A percentile compares a stretch with the other conserved stretches of the same genome.
Conservation (phyloP, 2,113 vertebrate species). For the Pipra filicauda region DNA sequence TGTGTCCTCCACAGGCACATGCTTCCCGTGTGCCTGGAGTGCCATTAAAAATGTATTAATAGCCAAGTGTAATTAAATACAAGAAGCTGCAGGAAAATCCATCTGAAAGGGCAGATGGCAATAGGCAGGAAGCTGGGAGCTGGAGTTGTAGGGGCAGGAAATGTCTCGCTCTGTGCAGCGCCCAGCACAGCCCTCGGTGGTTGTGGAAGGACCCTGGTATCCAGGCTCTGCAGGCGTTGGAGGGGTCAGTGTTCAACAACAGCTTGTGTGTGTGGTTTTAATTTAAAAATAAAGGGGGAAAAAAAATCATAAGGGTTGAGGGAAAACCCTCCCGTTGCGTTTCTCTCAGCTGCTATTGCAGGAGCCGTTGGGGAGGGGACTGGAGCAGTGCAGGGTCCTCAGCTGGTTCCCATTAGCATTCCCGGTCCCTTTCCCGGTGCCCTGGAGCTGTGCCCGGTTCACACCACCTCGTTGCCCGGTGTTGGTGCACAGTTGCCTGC, state of each 20-base stretch:
- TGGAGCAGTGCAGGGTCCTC: neutral
- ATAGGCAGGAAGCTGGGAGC: constrained; percentile 7
- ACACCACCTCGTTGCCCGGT: neutral
- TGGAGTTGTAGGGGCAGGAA: constrained; percentile 41
- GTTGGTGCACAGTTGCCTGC: neutral
- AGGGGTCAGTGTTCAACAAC: neutral
- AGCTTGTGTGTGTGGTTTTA: neutral
- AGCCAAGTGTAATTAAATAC: constrained; percentile 55
- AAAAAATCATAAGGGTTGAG: neutral
- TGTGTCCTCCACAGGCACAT: neutral
- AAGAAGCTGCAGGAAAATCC: constrained; percentile 49
- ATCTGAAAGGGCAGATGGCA: constrained; percentile 44
- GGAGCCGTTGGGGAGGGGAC: neutral
- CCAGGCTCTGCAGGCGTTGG: neutral
- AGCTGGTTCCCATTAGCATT: neutral
- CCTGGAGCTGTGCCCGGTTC: neutral
- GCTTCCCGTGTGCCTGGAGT: constrained; percentile 15
- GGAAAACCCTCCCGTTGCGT: neutral
- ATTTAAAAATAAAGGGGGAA: neutral
- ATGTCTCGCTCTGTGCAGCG: neutral
- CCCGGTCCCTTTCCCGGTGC: neutral
- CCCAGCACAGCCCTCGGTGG: neutral
- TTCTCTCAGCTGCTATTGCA: neutral
- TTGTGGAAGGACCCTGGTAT: neutral
- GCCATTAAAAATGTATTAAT: constrained; percentile 61